Evolutionary conservation across 2,797 vertebrate species (phyloP).

Genomic region (Enteromius treurensis): DNA sequence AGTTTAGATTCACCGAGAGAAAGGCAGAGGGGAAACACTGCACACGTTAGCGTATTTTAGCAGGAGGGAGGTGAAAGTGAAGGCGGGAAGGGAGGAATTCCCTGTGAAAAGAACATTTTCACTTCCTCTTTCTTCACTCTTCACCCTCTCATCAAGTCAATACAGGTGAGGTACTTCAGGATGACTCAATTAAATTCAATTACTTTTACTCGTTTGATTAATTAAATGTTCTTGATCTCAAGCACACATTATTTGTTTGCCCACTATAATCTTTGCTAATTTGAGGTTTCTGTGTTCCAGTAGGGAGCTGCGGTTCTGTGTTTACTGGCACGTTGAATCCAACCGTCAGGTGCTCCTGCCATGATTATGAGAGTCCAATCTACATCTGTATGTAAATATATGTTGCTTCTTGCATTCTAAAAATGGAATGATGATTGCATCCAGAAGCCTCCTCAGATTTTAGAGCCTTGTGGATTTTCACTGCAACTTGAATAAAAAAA

Average conservation of each 20-base stretch:
- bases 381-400: conserved; percentile 63
- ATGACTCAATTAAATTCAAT: conserved; percentile 9
- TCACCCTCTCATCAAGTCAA: background rate
- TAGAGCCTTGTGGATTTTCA: conserved; percentile 52
- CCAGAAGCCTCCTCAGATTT: background rate
- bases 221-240: conserved; percentile 24
- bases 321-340: conserved; percentile 31
- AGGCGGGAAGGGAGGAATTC: background rate
- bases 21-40: conserved; percentile 47
- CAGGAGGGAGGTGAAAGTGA: background rate
- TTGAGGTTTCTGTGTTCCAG: conserved; percentile 22
- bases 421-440: conserved; percentile 29
- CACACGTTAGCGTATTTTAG: conserved; percentile 33
- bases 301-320: background rate
- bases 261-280: conserved; percentile 30
- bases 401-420: conserved; percentile 41
- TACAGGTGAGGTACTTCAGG: conserved; percentile 22
- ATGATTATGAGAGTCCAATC: conserved; percentile 33
- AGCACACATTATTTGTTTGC: background rate
- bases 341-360: conserved; percentile 16
- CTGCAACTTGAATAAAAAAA: conserved; percentile 82
- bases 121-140: conserved; percentile 1
- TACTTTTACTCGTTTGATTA: conserved; percentile 25
- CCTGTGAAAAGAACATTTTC: background rate
- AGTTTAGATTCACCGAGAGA: conserved; percentile 71